Evolutionary conservation across 1,140 invertebrate species (phyloP).

Genomic region (Zaprionus taronus): DNA sequence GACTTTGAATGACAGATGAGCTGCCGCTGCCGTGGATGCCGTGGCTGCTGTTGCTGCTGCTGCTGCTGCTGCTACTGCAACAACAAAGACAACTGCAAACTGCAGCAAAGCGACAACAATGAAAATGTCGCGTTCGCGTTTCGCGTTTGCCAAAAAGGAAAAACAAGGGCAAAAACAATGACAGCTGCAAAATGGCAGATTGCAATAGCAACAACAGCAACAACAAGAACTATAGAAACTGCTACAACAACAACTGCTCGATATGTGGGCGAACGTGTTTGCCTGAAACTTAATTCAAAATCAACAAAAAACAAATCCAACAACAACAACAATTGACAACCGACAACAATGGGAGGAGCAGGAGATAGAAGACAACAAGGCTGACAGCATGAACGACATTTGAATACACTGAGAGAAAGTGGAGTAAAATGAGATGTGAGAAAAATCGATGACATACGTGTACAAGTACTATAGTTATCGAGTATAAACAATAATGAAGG

Average conservation of each 20-base stretch:
- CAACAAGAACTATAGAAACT: constrained; percentile 45
- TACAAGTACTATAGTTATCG: too few relatives aligned
- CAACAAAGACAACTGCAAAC: constrained; percentile 48
- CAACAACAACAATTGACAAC: background rate
- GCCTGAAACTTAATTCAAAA: constrained; percentile 77
- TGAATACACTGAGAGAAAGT: constrained; percentile 37
- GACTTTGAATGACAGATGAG: constrained; percentile 82
- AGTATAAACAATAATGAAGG: too few relatives aligned
- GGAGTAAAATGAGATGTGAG: background rate
- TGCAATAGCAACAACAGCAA: constrained; percentile 31
- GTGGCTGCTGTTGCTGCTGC: constrained; percentile 19
- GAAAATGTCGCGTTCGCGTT: constrained; percentile 77
- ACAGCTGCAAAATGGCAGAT: constrained; percentile 74
- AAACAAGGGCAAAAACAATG: constrained; percentile 50
- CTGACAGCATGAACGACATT: background rate
- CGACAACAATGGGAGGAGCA: background rate
- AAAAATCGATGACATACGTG: too few relatives aligned
- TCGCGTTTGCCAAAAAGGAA: constrained; percentile 61
- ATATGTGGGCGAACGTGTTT: constrained; percentile 17
- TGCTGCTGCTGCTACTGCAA: constrained; percentile 24
- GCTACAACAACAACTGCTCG: constrained; percentile 21
- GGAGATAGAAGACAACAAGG: background rate
- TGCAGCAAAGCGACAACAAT: constrained; percentile 64
- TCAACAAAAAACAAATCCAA: constrained; percentile 64
- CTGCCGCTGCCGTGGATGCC: constrained; percentile 27